Percentiles rank a stretch among this genome's conserved stretches.
phyloP scores from a whole-genome alignment of 2,113 vertebrate species.

The Puffinus mauretanicus region DNA sequence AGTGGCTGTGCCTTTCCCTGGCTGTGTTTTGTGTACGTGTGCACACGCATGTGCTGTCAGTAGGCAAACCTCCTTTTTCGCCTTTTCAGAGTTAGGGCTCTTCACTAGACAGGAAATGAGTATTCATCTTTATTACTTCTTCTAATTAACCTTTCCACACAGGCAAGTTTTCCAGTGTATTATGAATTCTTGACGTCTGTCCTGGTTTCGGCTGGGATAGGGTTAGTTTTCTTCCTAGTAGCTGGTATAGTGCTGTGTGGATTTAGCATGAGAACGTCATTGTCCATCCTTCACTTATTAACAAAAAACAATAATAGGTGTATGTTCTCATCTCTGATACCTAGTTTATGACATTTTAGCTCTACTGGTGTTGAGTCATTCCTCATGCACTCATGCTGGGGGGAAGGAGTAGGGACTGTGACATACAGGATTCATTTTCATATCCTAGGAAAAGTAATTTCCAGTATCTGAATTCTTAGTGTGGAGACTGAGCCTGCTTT shows the following conservation, averaged over 20 bases:
- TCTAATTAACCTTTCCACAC: not conserved
- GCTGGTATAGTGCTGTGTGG: too few relatives aligned
- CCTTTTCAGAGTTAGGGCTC: not conserved
- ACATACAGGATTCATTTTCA: not conserved
- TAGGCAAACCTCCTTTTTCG: not conserved
- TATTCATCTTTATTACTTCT: not conserved
- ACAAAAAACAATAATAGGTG: fast-evolving
- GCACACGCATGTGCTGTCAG: not conserved
- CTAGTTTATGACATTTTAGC: not conserved
- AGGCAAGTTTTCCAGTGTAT: fast-evolving
- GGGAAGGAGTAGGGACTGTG: not conserved
- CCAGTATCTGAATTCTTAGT: not conserved
- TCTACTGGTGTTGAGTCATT: not conserved
- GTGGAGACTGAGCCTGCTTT: not conserved
- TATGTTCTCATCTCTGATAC: not conserved
- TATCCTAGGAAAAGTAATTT: not conserved
- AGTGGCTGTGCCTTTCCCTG: not conserved
- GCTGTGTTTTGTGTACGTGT: not conserved
- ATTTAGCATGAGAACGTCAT: not conserved
- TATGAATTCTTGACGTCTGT: not conserved
- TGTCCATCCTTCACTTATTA: not conserved
- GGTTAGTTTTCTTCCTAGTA: too few relatives aligned
- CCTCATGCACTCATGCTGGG: fast-evolving
- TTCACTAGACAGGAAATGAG: not conserved
- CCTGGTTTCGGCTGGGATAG: too few relatives aligned